Conservation (phyloP, 2,888 invertebrate genomes). For the Stenodema calcarata region DNA sequence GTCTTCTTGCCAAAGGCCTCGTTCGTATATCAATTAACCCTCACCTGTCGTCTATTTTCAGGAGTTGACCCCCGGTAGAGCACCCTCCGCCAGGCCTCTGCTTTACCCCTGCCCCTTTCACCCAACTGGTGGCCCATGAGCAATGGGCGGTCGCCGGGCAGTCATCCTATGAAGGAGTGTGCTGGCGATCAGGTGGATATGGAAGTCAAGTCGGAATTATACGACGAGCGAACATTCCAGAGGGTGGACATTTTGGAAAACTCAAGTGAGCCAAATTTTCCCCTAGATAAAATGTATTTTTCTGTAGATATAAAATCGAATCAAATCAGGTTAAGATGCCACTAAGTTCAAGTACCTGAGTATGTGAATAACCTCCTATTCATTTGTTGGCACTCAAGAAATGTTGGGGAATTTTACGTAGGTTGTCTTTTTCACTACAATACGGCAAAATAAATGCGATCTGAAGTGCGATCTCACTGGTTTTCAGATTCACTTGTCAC, state of each 20-base stretch:
- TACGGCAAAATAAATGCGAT: too few species aligned
- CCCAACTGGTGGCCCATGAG: not conserved
- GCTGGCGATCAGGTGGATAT: not conserved
- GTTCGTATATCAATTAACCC: not conserved
- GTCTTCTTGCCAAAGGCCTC: not conserved
- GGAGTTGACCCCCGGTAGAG: not conserved
- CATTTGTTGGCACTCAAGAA: too few species aligned
- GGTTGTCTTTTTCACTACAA: not conserved
- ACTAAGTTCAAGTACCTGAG: too few species aligned
- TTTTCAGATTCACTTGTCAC: constrained; percentile 47
- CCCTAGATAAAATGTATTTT: not conserved
- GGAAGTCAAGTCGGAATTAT: constrained; percentile 52
- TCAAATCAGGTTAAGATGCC: too few species aligned
- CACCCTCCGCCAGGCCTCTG: not conserved
- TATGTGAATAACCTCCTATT: too few species aligned
- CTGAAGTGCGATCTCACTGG: not conserved
- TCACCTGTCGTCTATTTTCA: not conserved
- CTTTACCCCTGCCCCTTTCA: not conserved
- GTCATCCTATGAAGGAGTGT: not conserved
- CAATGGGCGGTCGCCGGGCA: not conserved
- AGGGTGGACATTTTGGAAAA: not conserved
- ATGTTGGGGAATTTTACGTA: too few species aligned
- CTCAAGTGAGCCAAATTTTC: not conserved
- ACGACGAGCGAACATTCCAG: constrained; percentile 47
- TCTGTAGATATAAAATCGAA: too few species aligned